Evolutionary conservation across 1,140 invertebrate species (phyloP).

Genomic region (Pseudoatta argentina): DNA sequence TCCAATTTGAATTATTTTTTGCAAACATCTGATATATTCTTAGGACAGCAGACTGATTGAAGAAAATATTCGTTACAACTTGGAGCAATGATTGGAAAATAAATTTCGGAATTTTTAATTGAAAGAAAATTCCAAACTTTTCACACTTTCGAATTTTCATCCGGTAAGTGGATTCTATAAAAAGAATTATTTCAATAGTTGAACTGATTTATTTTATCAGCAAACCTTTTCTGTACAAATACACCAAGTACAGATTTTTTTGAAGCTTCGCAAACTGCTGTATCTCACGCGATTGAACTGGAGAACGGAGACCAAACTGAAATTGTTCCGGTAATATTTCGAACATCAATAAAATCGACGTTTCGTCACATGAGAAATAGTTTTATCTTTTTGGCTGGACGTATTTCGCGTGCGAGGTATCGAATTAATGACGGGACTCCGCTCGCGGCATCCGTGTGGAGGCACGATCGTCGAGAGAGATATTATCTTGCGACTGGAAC

Average conservation of each 20-base stretch:
- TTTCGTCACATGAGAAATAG: conserved; percentile 50
- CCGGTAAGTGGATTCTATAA: neutral
- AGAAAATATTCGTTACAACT: neutral
- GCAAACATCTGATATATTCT: too few relatives aligned
- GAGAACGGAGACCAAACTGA: neutral
- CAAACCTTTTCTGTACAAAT: neutral
- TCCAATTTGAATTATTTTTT: too few relatives aligned
- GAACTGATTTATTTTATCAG: neutral
- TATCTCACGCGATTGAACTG: conserved; percentile 16
- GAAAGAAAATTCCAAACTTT: conserved; percentile 13
- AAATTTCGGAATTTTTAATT: neutral
- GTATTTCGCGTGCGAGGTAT: conserved; percentile 24
- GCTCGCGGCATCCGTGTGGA: conserved; percentile 54
- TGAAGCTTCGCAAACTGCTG: neutral
- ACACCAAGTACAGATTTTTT: conserved; percentile 13
- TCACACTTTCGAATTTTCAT: neutral
- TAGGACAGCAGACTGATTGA: neutral
- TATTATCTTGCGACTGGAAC: conserved; percentile 68
- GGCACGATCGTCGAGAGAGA: conserved; percentile 53
- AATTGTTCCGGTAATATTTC: conserved; percentile 44
- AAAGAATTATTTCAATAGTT: neutral
- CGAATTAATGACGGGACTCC: conserved; percentile 65
- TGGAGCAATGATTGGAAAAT: neutral
- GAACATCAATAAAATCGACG: conserved; percentile 11
- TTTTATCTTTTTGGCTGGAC: conserved; percentile 2